These are phyloP conservation scores for Lasioglossum albipes DNA, from an alignment of 1,140 invertebrate species.

Conservation along the genomic window DNA sequence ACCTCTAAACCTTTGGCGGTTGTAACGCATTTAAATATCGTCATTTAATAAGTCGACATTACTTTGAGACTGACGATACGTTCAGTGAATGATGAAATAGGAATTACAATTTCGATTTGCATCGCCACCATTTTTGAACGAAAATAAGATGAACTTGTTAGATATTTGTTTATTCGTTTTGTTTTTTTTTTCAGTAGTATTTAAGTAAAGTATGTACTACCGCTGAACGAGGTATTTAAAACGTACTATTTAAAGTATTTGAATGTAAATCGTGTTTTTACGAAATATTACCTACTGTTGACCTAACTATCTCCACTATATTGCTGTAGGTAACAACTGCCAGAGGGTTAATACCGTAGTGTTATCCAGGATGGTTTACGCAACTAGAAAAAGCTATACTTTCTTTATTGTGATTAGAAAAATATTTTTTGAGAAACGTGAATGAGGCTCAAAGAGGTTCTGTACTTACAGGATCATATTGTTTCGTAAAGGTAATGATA, in stretches of 20 bases:
- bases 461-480: too few relatives aligned
- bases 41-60: not conserved
- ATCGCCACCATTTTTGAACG: not conserved
- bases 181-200: not conserved
- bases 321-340: not conserved
- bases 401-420: too few relatives aligned
- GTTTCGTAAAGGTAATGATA: too few relatives aligned
- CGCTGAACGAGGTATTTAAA: not conserved
- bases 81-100: not conserved
- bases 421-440: too few relatives aligned
- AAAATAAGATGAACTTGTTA: not conserved
- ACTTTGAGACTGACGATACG: not conserved
- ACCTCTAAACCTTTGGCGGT: conserved; percentile 10
- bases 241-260: not conserved
- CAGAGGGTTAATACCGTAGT: not conserved
- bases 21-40: not conserved
- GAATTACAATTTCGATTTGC: not conserved
- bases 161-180: not conserved
- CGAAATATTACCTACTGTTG: not conserved
- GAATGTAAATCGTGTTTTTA: not conserved
- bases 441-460: too few relatives aligned
- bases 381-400: too few relatives aligned
- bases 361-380: not conserved
- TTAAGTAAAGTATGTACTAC: not conserved
- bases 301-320: not conserved